Evolutionary conservation across 2,113 vertebrate genomes (phyloP).

Genomic region (Myiagra hebetior): DNA sequence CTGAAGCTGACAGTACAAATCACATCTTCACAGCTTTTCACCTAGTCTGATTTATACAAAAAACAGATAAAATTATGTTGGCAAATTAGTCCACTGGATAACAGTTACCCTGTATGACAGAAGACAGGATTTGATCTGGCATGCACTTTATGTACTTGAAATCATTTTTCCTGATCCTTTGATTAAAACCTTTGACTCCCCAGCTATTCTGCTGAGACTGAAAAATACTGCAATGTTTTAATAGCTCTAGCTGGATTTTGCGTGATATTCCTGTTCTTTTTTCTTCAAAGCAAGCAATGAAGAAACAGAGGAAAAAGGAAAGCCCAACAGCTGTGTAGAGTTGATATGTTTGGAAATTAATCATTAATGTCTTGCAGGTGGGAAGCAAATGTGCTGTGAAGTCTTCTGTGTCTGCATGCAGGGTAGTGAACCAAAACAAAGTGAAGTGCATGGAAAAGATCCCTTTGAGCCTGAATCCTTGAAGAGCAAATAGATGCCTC

Average conservation of each 20-base stretch:
- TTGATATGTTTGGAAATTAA: not conserved
- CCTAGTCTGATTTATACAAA: not conserved
- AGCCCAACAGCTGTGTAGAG: not conserved
- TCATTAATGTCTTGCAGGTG: constrained; percentile 4
- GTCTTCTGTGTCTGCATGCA: not conserved
- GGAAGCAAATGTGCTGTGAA: not conserved
- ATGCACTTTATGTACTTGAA: not conserved
- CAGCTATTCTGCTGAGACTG: not conserved
- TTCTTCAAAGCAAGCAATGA: not conserved
- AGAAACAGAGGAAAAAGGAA: not conserved
- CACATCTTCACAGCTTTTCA: not conserved
- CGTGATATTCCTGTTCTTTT: not conserved
- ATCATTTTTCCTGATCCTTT: not conserved
- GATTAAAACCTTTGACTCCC: not conserved
- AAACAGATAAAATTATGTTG: not conserved
- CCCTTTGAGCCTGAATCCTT: not conserved
- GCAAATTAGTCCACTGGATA: not conserved
- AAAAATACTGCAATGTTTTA: not conserved
- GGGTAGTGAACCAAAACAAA: not conserved
- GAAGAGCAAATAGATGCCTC: not conserved
- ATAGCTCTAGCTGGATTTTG: not conserved
- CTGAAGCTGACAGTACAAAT: not conserved
- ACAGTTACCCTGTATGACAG: not conserved
- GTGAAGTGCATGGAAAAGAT: not conserved
- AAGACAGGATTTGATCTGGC: not conserved